phyloP scores from a whole-genome alignment of 1,140 invertebrate species.

The Amphibalanus amphitrite region DNA sequence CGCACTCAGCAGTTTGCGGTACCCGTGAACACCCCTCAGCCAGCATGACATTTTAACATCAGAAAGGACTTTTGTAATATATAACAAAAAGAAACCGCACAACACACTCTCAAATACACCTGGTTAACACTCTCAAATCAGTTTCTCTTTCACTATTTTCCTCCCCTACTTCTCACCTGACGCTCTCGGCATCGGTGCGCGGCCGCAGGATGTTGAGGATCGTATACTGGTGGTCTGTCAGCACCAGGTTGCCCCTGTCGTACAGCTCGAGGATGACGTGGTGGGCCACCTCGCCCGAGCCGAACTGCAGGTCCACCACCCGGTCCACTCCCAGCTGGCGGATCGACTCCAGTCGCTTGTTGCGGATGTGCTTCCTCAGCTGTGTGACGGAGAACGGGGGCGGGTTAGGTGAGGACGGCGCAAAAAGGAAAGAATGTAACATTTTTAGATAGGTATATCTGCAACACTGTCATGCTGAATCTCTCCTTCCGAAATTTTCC shows the following conservation, averaged over 20 bases:
- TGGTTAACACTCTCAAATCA: too few species aligned
- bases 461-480: constrained; percentile 4
- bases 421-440: constrained; percentile 6
- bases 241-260: constrained; percentile 87
- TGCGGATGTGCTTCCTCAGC: constrained; percentile 92
- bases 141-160: too few species aligned
- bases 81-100: too few species aligned
- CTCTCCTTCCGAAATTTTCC: neutral
- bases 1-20: too few species aligned
- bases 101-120: too few species aligned
- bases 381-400: constrained; percentile 28
- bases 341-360: constrained; percentile 77
- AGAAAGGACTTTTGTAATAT: too few species aligned
- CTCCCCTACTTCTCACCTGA: constrained; percentile 47
- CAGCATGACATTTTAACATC: too few species aligned
- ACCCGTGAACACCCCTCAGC: too few species aligned
- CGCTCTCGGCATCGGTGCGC: constrained; percentile 80
- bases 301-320: constrained; percentile 86
- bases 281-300: constrained; percentile 79
- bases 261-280: constrained; percentile 94
- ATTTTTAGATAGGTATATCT: constrained; percentile 8
- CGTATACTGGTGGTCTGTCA: constrained; percentile 78
- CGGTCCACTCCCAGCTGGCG: constrained; percentile 73
- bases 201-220: constrained; percentile 88
- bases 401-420: constrained; percentile 6